Evolutionary conservation across 37 sponge, comb jelly and placozoan genomes (phyloP), one percentile per base, ranked within the genome.

Genomic region (Geodia barretti): DNA sequence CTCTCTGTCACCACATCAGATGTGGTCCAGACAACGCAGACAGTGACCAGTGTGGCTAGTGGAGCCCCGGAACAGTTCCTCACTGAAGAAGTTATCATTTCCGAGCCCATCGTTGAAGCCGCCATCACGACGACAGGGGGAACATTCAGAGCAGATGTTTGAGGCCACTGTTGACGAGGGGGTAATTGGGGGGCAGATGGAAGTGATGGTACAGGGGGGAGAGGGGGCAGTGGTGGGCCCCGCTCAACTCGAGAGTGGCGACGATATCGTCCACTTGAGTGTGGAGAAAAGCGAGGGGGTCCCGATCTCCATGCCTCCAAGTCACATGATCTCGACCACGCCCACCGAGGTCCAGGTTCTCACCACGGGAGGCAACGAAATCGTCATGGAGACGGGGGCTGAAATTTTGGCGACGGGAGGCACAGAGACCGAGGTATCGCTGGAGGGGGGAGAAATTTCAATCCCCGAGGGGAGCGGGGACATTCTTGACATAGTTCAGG

Each of bases 11-110:
- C 11, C 54, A 47, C 54, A 17, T 17, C 54, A 47, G 54, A 47
- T 47, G 54, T 47, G 54, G 54, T 47, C 54, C 54, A 47, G 54
- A 47, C 54, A 7, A 47, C 11, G 7, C n/a, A n/a, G n/a, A n/a
- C n/a, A n/a, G n/a, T n/a, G n/a, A n/a, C n/a, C n/a, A n/a, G n/a
- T n/a, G n/a, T n/a, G n/a, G n/a, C n/a, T n/a, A 47, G 11, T 47
- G 14, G 14, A 17, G 14, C 54, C 14, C 54, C 54, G 7, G 54
- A 17, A 14, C 54, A 47, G 54, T 75, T 41, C 25, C 54, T 78
- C 72, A 78, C 73, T 21, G 86, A 85, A 61, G 86, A 85, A 41
- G 86, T 85, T 33, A 72, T 85, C 30, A 72, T 85, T 21, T 70
- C 72, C 32, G 86, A 85, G 61, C 79, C 86, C 11, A 41, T 39